Conservation (phyloP, 2,888 invertebrate genomes). For the Limenitis camilla region DNA sequence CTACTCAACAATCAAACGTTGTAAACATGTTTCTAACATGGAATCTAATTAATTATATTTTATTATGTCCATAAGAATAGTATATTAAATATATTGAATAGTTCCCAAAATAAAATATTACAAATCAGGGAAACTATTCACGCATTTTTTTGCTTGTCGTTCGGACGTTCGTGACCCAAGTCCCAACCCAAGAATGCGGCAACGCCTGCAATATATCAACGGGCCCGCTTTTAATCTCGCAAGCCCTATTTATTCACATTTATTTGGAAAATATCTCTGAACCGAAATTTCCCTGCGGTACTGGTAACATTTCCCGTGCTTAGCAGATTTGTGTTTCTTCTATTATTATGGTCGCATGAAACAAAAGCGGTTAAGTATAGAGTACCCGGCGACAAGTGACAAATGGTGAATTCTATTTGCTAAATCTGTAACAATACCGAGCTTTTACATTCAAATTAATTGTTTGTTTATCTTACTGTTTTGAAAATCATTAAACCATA, state of each 20-base stretch:
- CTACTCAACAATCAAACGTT: too few species aligned
- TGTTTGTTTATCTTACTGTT: too few species aligned
- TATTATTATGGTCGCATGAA: constrained; percentile 42
- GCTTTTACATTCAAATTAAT: too few species aligned
- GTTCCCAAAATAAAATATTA: not conserved
- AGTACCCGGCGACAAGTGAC: not conserved
- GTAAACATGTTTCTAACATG: too few species aligned
- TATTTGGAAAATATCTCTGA: constrained; percentile 57
- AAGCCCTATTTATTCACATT: constrained; percentile 68
- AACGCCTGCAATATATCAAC: constrained; percentile 55
- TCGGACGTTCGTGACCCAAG: constrained; percentile 7
- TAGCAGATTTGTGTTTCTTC: constrained; percentile 60
- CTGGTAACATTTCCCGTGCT: constrained; percentile 55
- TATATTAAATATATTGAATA: not conserved
- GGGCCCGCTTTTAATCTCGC: constrained; percentile 63
- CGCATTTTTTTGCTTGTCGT: constrained; percentile 3
- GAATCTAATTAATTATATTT: too few species aligned
- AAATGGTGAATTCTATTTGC: not conserved
- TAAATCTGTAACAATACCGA: not conserved
- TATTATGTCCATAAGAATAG: too few species aligned
- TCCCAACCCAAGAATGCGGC: constrained; percentile 8
- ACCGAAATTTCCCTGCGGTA: constrained; percentile 53
- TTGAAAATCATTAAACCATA: too few species aligned
- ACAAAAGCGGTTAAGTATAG: constrained; percentile 2
- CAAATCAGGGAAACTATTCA: constrained; percentile 2